These are phyloP conservation scores for Prietella phreatophila DNA, from an alignment of 2,113 vertebrate genomes.

Conservation along the genomic window DNA sequence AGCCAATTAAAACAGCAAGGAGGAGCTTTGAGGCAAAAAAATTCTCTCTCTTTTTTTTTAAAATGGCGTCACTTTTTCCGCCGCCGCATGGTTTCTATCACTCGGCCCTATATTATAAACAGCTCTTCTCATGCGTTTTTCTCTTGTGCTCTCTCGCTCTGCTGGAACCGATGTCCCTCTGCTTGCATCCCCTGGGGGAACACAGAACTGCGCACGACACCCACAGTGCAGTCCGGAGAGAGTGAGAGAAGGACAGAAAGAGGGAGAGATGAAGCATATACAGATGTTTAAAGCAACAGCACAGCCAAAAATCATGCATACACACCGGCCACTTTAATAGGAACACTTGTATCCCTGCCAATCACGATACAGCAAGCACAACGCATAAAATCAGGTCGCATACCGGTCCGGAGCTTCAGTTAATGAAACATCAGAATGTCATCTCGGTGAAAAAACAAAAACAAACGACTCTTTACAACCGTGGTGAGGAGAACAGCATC, in stretches of 20 bases:
- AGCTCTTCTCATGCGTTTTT: conserved; percentile 38
- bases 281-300: neutral
- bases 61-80: conserved; percentile 10
- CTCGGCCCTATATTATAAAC: conserved; percentile 45
- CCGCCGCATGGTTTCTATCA: conserved; percentile 19
- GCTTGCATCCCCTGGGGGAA: conserved; percentile 63
- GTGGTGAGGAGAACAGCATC: neutral
- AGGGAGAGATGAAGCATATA: neutral
- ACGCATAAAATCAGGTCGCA: too few relatives aligned
- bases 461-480: neutral
- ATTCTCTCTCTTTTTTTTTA: too few relatives aligned
- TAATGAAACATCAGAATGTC: neutral
- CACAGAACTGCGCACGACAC: conserved; percentile 63
- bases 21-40: neutral
- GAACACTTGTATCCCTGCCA: neutral
- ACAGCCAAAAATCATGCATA: neutral
- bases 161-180: conserved; percentile 71
- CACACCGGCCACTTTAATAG: neutral
- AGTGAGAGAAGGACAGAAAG: neutral
- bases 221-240: conserved; percentile 61
- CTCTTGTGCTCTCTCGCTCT: conserved; percentile 61
- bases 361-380: neutral
- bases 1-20: conserved; percentile 30
- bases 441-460: too few relatives aligned
- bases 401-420: neutral